Evolutionary conservation across 2,888 invertebrate species (phyloP), one percentile per base, ranked within the genome.

Genomic region (Polydrusus pterygomalis): DNA sequence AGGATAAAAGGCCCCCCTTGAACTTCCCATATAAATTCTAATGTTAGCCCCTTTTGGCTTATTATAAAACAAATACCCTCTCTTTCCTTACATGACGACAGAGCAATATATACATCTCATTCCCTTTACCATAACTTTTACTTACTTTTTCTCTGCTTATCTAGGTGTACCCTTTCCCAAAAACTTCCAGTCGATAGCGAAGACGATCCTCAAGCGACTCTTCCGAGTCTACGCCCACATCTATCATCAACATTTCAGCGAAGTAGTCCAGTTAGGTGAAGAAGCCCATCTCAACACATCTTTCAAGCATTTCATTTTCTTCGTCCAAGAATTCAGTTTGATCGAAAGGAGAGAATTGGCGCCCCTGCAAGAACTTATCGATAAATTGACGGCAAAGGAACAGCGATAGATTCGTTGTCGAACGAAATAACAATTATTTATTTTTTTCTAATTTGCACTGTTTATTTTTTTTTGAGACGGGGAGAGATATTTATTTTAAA

Each of bases 151-250:
- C 45, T 43, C 20, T 62, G 43, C 43, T 45, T 30, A 67, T 80
- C 25, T 56, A 94, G 97, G 98, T 83, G 97, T 98, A 83, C 98
- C 98, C 79, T 99, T 99, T 89, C 98, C 98, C 75, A 97, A 97
- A 90, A 98, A 98, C 89, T 99, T 99, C 89, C 92, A 96, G 81
- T 92, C 95, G 78, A 97, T 97, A 89, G 98, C 99, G 76, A 98
- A 99, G 90, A 99, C 98, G 80, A 99, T 99, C 87, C 89, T 99
- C 84, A 99, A 99, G 89, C 93, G 99, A 79, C 90, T 99, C 87
- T 99, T 99, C 89, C 93, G 99, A 85, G 98, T 99, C 77, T 99
- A 99, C 89, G 99, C 99, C 68, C 99, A 99, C 89, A 98, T 99
- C 86, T 99, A 99, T 89, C 98, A 99, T 89, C 98, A 98, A 87